phyloP scores from a whole-genome alignment of 2,797 vertebrate species.

The Amblyopsis hoosieri region DNA sequence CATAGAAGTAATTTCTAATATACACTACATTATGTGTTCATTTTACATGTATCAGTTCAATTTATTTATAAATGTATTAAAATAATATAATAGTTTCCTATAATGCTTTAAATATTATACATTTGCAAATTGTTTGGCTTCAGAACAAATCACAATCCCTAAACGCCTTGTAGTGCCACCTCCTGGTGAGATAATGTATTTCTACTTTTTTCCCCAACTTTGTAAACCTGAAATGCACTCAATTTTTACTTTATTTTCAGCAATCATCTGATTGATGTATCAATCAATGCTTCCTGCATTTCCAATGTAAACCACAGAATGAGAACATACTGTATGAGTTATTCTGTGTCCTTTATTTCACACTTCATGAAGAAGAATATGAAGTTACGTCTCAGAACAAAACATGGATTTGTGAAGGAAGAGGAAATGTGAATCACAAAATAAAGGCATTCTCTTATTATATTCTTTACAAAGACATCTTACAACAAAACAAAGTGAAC shows the following conservation, averaged over 20 bases:
- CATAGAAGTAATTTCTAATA: too few relatives aligned
- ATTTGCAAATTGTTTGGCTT: too few relatives aligned
- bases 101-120: too few relatives aligned
- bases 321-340: neutral
- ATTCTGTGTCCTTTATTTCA: slow-evolving; percentile 68
- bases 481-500: slow-evolving; percentile 60
- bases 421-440: slow-evolving; percentile 72
- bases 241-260: neutral
- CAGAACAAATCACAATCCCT: neutral
- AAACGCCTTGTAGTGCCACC: neutral
- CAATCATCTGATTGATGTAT: neutral
- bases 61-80: too few relatives aligned
- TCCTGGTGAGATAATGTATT: neutral
- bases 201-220: neutral
- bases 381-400: slow-evolving; percentile 70
- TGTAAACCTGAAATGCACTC: neutral
- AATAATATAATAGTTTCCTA: too few relatives aligned
- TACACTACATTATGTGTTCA: too few relatives aligned
- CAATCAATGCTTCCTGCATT: too few relatives aligned
- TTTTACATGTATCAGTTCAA: too few relatives aligned
- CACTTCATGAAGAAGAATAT: slow-evolving; percentile 74
- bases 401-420: slow-evolving; percentile 58
- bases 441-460: slow-evolving; percentile 79
- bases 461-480: slow-evolving; percentile 77
- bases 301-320: too few relatives aligned